Conservation (phyloP, 1,140 invertebrate species). For the Linepithema humile region DNA sequence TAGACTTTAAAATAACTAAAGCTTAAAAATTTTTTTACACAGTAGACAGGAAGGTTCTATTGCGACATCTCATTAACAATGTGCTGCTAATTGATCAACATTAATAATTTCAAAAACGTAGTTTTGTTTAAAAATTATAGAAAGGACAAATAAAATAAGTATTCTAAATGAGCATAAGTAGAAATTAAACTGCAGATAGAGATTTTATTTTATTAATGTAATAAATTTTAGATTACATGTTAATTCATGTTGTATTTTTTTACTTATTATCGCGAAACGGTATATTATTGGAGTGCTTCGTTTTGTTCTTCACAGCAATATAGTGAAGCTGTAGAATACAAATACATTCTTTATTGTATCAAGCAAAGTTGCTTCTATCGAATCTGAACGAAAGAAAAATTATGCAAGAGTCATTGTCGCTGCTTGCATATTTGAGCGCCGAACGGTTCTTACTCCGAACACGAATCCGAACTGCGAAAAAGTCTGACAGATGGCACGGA, state of each 20-base stretch:
- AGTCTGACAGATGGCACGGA: constrained; percentile 6
- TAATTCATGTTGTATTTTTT: too few relatives aligned
- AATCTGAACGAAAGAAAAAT: constrained; percentile 15
- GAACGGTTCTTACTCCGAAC: constrained; percentile 7
- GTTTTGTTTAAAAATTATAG: neutral
- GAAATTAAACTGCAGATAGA: too few relatives aligned
- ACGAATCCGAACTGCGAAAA: constrained; percentile 35
- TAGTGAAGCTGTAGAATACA: neutral
- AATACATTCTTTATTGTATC: too few relatives aligned
- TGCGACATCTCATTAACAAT: neutral
- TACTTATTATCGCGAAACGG: too few relatives aligned
- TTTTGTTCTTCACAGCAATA: too few relatives aligned
- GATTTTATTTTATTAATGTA: too few relatives aligned
- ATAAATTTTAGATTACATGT: neutral
- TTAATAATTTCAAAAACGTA: neutral
- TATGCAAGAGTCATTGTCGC: neutral
- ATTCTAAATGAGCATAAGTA: neutral
- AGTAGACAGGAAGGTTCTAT: neutral
- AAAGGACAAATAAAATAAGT: neutral
- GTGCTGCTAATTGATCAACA: neutral
- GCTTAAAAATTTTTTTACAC: neutral
- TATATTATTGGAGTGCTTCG: too few relatives aligned
- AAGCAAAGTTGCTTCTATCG: constrained; percentile 24
- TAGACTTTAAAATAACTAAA: neutral
- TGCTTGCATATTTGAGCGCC: neutral